A percentile compares a stretch with the other conserved stretches of the same genome.
Conservation (phyloP, 2,113 vertebrate species). For the Calypte anna region DNA sequence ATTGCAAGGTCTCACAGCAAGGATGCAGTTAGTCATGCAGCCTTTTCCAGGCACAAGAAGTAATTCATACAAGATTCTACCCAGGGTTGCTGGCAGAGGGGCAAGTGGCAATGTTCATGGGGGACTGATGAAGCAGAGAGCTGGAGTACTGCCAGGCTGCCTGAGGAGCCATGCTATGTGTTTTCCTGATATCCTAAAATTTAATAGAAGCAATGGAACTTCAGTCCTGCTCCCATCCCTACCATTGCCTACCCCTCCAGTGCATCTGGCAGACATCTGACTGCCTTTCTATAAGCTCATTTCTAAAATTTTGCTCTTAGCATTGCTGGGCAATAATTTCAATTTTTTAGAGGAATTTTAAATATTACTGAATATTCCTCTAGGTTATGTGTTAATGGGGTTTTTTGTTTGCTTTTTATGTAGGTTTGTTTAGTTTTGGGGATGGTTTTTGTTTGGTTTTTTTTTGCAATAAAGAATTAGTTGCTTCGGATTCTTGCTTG, state of each 20-base stretch:
- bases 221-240: not conserved
- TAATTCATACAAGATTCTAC: not conserved
- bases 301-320: not conserved
- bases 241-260: not conserved
- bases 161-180: not conserved
- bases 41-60: not conserved
- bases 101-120: not conserved
- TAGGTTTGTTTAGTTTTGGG: too few species aligned
- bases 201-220: not conserved
- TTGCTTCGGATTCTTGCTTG: not conserved
- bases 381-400: not conserved
- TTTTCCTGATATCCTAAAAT: not conserved
- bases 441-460: not conserved
- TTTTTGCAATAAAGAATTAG: not conserved
- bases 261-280: not conserved
- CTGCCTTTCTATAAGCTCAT: not conserved
- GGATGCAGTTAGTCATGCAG: not conserved
- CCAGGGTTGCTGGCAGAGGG: not conserved
- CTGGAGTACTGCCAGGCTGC: not conserved
- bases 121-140: not conserved
- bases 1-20: fast-evolving
- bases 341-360: not conserved
- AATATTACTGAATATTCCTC: not conserved
- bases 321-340: not conserved
- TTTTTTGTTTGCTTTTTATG: not conserved